Conservation (phyloP, 1,140 invertebrate species). For the Rhyacophila brunnea region DNA sequence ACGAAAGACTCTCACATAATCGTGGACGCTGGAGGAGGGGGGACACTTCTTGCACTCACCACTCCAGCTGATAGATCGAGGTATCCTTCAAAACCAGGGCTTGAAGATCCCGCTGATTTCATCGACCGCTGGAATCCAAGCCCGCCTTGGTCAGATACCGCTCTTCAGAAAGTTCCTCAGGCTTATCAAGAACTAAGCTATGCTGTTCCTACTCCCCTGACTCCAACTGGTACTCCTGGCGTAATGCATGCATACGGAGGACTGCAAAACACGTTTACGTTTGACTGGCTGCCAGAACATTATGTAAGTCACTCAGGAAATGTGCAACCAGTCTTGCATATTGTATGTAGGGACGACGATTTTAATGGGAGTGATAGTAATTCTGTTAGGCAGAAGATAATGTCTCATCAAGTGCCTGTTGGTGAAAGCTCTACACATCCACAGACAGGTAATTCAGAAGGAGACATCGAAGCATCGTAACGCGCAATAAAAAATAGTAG, state of each 20-base stretch:
- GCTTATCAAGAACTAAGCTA: constrained; percentile 75
- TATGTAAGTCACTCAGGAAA: constrained; percentile 23
- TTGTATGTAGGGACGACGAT: constrained; percentile 31
- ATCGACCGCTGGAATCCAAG: constrained; percentile 81
- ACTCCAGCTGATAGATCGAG: constrained; percentile 18
- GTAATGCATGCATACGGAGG: constrained; percentile 38
- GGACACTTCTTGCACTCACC: constrained; percentile 18
- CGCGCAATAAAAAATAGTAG: neutral
- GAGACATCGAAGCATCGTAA: constrained; percentile 25
- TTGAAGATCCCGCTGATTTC: constrained; percentile 61
- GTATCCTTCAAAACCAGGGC: constrained; percentile 20
- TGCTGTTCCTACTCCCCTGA: constrained; percentile 73
- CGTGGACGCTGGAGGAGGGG: constrained; percentile 26
- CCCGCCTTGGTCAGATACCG: constrained; percentile 77
- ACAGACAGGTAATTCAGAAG: constrained; percentile 12
- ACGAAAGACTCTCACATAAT: constrained; percentile 30
- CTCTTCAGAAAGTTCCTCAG: constrained; percentile 72
- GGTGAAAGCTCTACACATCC: constrained; percentile 15
- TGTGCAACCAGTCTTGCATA: constrained; percentile 30
- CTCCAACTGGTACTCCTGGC: constrained; percentile 56
- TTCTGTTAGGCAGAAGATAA: neutral
- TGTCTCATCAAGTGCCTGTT: too few relatives aligned
- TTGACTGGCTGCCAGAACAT: constrained; percentile 33
- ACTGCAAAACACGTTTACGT: constrained; percentile 31
- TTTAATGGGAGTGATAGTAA: neutral